Percentiles rank a stretch among this genome's conserved stretches.
phyloP scores from a whole-genome alignment of 2,797 vertebrate species.

The Epinephelus malabaricus region DNA sequence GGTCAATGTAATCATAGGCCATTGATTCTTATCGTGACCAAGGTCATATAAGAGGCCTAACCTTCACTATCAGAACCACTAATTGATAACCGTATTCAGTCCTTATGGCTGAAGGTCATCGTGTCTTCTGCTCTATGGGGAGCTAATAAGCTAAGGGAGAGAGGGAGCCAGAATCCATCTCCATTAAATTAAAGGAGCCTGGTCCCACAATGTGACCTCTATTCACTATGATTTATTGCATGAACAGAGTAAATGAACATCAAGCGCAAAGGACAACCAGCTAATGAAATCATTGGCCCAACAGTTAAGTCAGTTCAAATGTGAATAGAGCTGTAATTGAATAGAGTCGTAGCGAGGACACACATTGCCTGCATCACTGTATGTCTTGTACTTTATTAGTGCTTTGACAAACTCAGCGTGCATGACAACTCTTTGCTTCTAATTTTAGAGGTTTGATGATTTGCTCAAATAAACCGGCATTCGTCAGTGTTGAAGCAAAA shows the following conservation, averaged over 20 bases:
- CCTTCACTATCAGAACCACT: slow-evolving; percentile 42
- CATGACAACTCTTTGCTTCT: slow-evolving; percentile 10
- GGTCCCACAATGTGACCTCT: slow-evolving; percentile 68
- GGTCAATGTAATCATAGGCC: slow-evolving; percentile 23
- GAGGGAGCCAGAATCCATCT: slow-evolving; percentile 75
- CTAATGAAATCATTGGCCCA: slow-evolving; percentile 70
- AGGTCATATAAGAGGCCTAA: slow-evolving; percentile 43
- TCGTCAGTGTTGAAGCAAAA: slow-evolving; percentile 15
- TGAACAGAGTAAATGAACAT: slow-evolving; percentile 65
- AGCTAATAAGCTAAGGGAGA: slow-evolving; percentile 61
- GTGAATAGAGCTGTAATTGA: slow-evolving; percentile 55
- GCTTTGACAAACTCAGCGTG: slow-evolving; percentile 23
- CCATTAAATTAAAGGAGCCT: slow-evolving; percentile 71
- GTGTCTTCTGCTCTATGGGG: slow-evolving; percentile 50
- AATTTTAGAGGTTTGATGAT: slow-evolving; percentile 44
- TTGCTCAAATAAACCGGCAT: slow-evolving; percentile 7
- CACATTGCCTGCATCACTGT: slow-evolving; percentile 19
- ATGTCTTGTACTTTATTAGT: slow-evolving; percentile 8
- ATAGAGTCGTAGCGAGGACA: slow-evolving; percentile 37
- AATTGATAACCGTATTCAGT: slow-evolving; percentile 62
- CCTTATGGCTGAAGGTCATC: slow-evolving; percentile 62
- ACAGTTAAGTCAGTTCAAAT: slow-evolving; percentile 53
- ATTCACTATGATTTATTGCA: slow-evolving; percentile 69
- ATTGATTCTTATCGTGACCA: slow-evolving; percentile 16
- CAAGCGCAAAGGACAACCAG: slow-evolving; percentile 59